phyloP scores from a whole-genome alignment of 2,888 invertebrate genomes.

The Drosophila neotestacea region DNA sequence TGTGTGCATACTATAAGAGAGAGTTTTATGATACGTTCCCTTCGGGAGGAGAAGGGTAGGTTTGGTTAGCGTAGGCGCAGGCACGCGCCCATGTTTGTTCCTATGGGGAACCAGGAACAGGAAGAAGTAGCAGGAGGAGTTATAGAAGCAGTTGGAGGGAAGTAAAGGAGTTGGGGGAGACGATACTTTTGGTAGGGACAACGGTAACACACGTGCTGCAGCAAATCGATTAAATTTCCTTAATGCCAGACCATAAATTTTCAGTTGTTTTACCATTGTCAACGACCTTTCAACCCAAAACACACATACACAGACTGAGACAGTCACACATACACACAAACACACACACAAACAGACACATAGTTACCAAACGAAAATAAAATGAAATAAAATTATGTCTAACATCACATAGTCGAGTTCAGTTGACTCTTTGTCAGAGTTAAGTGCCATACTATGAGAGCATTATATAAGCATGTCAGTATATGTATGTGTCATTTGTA shows the following conservation, averaged over 20 bases:
- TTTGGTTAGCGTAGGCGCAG: conserved; percentile 35
- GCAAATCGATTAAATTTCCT: conserved; percentile 76
- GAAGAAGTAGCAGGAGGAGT: not conserved
- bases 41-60: not conserved
- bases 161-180: not conserved
- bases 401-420: conserved; percentile 62
- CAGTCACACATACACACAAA: not conserved
- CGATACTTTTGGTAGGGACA: not conserved
- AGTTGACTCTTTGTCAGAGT: conserved; percentile 63
- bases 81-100: conserved; percentile 56
- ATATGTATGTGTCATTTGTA: conserved; percentile 33
- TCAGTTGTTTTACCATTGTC: conserved; percentile 62
- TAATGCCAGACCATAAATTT: conserved; percentile 76
- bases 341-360: conserved; percentile 18
- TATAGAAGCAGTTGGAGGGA: not conserved
- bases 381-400: conserved; percentile 64
- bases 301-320: conserved; percentile 4
- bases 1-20: conserved; percentile 41
- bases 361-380: conserved; percentile 17
- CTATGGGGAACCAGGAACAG: conserved; percentile 1
- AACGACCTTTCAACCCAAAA: conserved; percentile 61
- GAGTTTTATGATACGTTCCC: conserved; percentile 54
- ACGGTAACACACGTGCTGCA: conserved; percentile 53
- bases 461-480: conserved; percentile 53
- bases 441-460: conserved; percentile 60